phyloP scores from a whole-genome alignment of 2,113 vertebrate genomes.

The Solea senegalensis region DNA sequence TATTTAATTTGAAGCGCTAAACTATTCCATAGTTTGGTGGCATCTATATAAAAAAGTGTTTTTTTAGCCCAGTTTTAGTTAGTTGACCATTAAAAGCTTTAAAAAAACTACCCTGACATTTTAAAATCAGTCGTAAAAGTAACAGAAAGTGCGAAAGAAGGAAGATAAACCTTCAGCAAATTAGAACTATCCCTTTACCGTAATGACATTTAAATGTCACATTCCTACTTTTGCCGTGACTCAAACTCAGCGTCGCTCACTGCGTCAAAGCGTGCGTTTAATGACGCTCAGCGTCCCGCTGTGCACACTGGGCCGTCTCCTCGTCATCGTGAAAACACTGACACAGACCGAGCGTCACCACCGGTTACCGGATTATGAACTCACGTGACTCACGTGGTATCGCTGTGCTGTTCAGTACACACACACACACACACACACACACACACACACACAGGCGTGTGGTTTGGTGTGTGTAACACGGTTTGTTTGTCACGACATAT shows the following conservation, averaged over 20 bases:
- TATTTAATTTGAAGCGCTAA: no score
- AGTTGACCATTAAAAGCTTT: no score
- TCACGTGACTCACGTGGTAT: slow-evolving; percentile 21
- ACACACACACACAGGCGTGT: not conserved
- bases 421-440: no score
- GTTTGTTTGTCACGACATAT: slow-evolving; percentile 33
- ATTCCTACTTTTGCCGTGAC: slow-evolving; percentile 25
- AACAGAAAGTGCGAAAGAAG: no score
- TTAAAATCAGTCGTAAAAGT: no score
- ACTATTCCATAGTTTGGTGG: no score
- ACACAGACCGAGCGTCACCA: not conserved
- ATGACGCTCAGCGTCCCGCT: slow-evolving; percentile 28
- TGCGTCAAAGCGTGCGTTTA: slow-evolving; percentile 2
- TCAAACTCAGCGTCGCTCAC: not conserved
- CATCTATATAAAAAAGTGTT: no score
- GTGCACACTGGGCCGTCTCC: slow-evolving; percentile 21
- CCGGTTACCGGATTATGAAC: slow-evolving; percentile 6
- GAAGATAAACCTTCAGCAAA: no score
- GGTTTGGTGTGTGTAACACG: slow-evolving; percentile 19
- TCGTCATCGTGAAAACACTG: not conserved
- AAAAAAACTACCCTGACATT: no score
- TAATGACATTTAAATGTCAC: not conserved
- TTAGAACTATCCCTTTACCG: no score
- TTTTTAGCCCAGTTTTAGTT: no score
- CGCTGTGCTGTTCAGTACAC: no score